phyloP scores from a whole-genome alignment of 2,888 invertebrate genomes.

The Tribolium freemani region DNA sequence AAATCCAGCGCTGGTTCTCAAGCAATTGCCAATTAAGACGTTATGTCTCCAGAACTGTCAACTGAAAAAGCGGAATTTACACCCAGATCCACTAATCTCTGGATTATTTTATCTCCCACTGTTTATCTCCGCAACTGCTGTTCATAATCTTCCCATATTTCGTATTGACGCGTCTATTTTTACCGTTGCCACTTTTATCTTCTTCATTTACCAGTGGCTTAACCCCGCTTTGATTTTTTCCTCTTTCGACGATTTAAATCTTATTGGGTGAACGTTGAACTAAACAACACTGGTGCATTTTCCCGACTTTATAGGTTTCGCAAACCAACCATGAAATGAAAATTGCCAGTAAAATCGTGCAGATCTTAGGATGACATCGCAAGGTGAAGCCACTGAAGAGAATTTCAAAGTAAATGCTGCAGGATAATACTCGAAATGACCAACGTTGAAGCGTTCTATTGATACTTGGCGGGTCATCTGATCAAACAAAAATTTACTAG shows the following conservation, averaged over 20 bases:
- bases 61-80: no score
- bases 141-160: no score
- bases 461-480: no score
- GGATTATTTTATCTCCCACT: background rate
- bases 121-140: background rate
- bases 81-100: background rate
- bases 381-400: background rate
- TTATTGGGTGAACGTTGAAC: background rate
- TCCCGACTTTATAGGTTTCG: background rate
- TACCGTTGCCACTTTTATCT: background rate
- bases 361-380: background rate
- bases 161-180: no score
- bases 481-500: no score
- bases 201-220: background rate
- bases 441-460: background rate
- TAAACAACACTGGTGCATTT: background rate
- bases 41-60: background rate
- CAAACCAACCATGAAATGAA: conserved; percentile 1
- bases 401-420: background rate
- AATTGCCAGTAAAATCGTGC: conserved; percentile 1
- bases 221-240: background rate
- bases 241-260: background rate
- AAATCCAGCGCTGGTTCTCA: background rate
- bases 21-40: background rate
- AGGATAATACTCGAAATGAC: background rate